Base-by-base conservation (phyloP, 2,888 invertebrate species). In the Corbicula japonica region DNA sequence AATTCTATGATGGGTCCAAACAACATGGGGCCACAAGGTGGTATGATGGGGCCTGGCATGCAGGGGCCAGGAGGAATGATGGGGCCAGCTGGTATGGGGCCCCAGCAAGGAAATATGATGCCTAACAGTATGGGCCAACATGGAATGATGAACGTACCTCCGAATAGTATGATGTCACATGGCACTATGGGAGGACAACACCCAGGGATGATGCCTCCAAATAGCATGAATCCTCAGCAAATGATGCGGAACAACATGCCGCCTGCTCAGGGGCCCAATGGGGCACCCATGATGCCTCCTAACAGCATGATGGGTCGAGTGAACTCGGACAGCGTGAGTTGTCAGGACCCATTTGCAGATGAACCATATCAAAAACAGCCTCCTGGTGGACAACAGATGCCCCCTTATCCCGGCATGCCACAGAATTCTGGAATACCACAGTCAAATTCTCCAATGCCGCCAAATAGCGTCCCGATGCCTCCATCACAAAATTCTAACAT, bases 291-390 rank as follows among this genome's bases (percentile, higher is more conserved):
- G 63, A 72, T 73, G 52, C 69, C 76, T 56, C 54, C 61, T 62
- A 65, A 54, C 35, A 58, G 63, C 54, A 80, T 72, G 74, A 60
- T 63, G 38, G 46, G 46, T 35, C 41, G 72, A 46, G 73, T 65
- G 28, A 79, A 79, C 46, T 77, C 72, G 56, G 92, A 92, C 81
- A 92, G 92, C 85, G 89, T 93, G 58, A 92, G 91, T 80, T 91
- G 92, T 63, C 90, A 91, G 75, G 93, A 93, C 86, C 93, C 93
- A 35, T 93, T 93, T 87, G 90, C 92, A 60, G 93, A 93, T 82
- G 92, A 92, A 72, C 86, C 88, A 71, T 86, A 84, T 52, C 80
- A 84, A 21, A 82, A 86, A 61, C 65, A 61, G 26, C 66, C 70
- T 44, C 60, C 72, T 21, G 81, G 65, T 32, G 80, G 78, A 26